Evolutionary conservation across 35 echinoderm and acorn worm genomes (phyloP), one percentile per base, ranked within the genome.

Genomic region (Diadema setosum): DNA sequence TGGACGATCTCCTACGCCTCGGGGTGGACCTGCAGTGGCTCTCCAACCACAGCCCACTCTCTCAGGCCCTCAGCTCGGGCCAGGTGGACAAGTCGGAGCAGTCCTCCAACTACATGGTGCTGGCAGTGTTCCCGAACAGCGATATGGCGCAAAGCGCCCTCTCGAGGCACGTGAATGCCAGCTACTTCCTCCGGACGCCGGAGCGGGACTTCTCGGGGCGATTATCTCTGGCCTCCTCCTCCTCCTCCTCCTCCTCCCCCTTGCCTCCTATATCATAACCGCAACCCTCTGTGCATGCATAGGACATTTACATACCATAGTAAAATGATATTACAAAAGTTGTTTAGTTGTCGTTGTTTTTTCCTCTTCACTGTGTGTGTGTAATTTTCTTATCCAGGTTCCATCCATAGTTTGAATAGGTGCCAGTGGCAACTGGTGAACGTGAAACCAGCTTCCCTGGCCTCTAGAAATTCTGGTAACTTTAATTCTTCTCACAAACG

Each of bases 11-110:
- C 0, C 39, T 33, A n/a, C 87, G 90, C 36, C 83, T 85, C 49
- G 84, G 88, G 26, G 93, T 84, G 5, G 89, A 95, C 65, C 90
- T 95, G 16, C 58, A 56, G 27, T 95, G 88, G 93, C 59, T 90
- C 18, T 84, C 88, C 50, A 91, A 86, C 17, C 61, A 35, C 2
- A 78, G 39, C 16, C 56, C 42, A 25, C 31, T 67, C 3, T n/a
- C 31, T 48, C 83, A 75, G 18, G 46, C 80, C 39, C 30, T 64
- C 42, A 5, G 42, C 49, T 52, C 74, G 6, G 37, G 33, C 9
- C 88, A 95, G 76, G 84, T 90, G 32, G 88, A 90, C 65, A 58
- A 29, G 57, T 74, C 82, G 5, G 89, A 95, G 31, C 83, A 55
- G 75, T 89, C 81, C 75, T 87, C 88, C 20, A 90, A 95, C 61